Base-by-base conservation (phyloP, 2,888 invertebrate species). In the Mythimna pallens region DNA sequence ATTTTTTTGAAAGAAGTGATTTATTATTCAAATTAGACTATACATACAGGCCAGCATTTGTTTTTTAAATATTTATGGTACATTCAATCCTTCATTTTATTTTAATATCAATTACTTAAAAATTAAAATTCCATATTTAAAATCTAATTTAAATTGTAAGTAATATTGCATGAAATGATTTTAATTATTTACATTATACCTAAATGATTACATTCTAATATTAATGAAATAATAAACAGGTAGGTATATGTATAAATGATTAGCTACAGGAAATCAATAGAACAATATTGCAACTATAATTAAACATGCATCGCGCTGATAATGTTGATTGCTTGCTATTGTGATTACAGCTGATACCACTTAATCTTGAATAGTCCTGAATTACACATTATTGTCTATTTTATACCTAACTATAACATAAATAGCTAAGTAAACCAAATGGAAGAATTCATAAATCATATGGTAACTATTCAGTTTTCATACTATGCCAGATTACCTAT, bases 291-390 rank as follows among this genome's bases (percentile, higher is more conserved):
- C 54, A 65, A 50, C 36, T 70, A 40, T 62, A 62, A 68, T 52
- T 62, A 68, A 25, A 61, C 30, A 57, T 80, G 83, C 66, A 65
- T 61, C 54, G 20, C n/a, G 47, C 58, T 84, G 70, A 70, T 71
- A 64, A 54, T 63, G 43, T 71, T 74, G 70, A 77, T 70, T 55
- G 71, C 50, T 65, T 71, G 40, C 65, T 65, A 71, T 74, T 84
- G 63, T 78, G 73, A 84, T 78, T 75, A 78, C 70, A 82, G 34
- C 59, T 65, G 79, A 82, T 85, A 73, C 10, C 50, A 59, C 10
- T 10, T 73, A 69, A 84, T 82, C 82, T 70, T 70, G 52, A 70
- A 65, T 36, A 55, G n/a, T 40, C 30, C 36, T 82, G 52, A 58
- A 64, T 36, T 75, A 47, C 62, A 59, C 40, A 58, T 30, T 20